phyloP scores from a whole-genome alignment of 2,113 vertebrate species.

The Xerus inauris region DNA sequence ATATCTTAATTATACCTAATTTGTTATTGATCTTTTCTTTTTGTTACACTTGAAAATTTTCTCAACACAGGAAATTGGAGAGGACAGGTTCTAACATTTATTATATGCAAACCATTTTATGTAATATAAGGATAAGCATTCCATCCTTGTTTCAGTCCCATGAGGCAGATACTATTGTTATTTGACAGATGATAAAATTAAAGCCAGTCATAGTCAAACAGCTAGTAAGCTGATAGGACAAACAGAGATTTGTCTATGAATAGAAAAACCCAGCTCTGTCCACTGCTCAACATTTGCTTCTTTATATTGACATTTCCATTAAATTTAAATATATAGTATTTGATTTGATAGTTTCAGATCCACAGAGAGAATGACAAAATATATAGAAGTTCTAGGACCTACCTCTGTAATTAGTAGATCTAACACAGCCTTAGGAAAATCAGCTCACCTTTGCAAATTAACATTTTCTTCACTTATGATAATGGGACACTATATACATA shows the following conservation, averaged over 20 bases:
- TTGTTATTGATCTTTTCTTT: not conserved
- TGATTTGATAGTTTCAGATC: not conserved
- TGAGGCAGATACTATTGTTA: not conserved
- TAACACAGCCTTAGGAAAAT: not conserved
- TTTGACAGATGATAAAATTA: constrained; percentile 5
- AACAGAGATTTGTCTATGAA: not conserved
- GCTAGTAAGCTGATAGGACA: not conserved
- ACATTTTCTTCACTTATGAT: not conserved
- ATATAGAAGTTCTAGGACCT: not conserved
- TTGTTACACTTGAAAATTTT: not conserved
- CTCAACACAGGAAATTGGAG: not conserved
- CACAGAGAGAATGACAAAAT: not conserved
- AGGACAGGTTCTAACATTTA: not conserved
- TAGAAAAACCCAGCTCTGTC: not conserved
- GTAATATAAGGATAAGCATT: not conserved
- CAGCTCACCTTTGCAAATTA: not conserved
- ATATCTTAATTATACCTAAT: not conserved
- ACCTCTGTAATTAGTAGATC: not conserved
- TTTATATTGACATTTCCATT: not conserved
- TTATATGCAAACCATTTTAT: not conserved
- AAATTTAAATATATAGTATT: not conserved
- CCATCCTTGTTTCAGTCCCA: not conserved
- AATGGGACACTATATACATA: not conserved
- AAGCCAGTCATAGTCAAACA: not conserved
- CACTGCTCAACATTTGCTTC: not conserved